Conservation (phyloP, 2,797 vertebrate genomes). For the Bovichtus variegatus region DNA sequence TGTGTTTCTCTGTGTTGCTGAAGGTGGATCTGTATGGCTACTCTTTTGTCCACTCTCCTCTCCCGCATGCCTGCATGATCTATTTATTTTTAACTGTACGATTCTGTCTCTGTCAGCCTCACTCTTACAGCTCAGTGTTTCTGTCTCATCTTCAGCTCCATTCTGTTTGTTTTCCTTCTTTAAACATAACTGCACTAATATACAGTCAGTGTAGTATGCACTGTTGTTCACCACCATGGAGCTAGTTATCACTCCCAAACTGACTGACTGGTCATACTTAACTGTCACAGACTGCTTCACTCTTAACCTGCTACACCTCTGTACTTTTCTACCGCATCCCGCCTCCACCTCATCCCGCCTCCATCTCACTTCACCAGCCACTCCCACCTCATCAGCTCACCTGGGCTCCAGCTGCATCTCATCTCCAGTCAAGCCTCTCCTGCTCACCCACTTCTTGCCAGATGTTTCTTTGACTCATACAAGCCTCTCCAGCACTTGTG, state of each 20-base stretch:
- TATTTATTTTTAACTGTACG: slow-evolving; percentile 22
- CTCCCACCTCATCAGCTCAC: no score
- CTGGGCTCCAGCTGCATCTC: no score
- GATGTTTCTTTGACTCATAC: no score
- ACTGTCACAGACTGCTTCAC: no score
- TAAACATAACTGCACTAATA: background rate
- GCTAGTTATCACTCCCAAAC: background rate
- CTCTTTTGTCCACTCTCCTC: background rate
- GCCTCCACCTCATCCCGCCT: no score
- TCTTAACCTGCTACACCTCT: no score
- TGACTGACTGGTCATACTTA: background rate
- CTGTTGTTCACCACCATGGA: background rate
- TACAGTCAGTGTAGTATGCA: background rate
- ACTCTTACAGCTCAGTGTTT: slow-evolving; percentile 1
- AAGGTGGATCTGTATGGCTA: background rate
- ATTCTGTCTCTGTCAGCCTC: slow-evolving; percentile 9
- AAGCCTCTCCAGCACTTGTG: no score
- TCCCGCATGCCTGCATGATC: slow-evolving; percentile 5
- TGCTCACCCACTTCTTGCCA: no score
- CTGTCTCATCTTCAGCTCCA: slow-evolving; percentile 1
- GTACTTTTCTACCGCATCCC: no score
- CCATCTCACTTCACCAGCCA: no score
- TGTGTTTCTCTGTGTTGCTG: background rate
- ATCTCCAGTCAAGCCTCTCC: no score
- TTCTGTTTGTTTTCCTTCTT: background rate